Conservation (phyloP, 2,113 vertebrate genomes). For the Erpornis zantholeuca region DNA sequence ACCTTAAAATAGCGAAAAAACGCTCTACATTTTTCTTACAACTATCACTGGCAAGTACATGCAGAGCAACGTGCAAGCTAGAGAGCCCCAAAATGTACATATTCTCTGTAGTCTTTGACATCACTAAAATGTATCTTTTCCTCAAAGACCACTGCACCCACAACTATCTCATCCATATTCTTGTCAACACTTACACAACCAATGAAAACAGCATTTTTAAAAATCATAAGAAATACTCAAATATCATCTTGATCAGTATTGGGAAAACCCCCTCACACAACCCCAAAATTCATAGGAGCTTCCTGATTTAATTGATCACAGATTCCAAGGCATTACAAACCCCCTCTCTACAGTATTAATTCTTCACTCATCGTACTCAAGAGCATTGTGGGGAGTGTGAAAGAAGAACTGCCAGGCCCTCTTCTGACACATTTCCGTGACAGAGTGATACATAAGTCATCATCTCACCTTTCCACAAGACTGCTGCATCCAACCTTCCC, state of each 20-base stretch:
- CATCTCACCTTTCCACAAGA: not conserved
- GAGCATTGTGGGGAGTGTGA: not conserved
- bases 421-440: not conserved
- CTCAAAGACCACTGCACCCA: not conserved
- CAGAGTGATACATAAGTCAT: constrained; percentile 23
- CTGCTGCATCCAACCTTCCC: not conserved
- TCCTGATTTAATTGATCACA: not conserved
- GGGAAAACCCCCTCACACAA: rapidly evolving
- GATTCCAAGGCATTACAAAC: not conserved
- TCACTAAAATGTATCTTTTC: not conserved
- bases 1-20: not conserved
- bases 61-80: not conserved
- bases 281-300: not conserved
- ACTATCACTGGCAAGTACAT: not conserved
- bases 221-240: not conserved
- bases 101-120: not conserved
- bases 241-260: not conserved
- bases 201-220: not conserved
- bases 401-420: not conserved
- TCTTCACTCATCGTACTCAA: not conserved
- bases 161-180: not conserved
- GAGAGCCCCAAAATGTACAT: not conserved
- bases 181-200: not conserved
- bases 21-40: not conserved
- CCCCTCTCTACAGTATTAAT: not conserved